Percentiles rank a stretch among this genome's conserved stretches.
phyloP scores from a whole-genome alignment of 2,888 invertebrate species.

The Camptogramma bilineatum region DNA sequence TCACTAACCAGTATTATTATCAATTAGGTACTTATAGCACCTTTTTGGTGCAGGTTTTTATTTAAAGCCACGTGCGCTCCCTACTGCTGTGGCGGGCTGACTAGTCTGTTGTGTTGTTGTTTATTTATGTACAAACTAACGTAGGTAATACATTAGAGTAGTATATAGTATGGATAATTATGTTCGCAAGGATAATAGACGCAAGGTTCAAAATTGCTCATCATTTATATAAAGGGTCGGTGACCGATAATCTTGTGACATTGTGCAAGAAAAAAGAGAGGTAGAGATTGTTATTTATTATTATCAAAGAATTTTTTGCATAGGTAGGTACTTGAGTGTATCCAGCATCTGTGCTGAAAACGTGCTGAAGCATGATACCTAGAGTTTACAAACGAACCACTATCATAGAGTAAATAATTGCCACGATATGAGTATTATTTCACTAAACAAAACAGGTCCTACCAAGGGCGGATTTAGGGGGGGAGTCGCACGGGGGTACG shows the following conservation, averaged over 20 bases:
- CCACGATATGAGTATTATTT: no score
- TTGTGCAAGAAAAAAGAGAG: no score
- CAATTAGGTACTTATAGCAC: constrained; percentile 2
- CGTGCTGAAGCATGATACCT: no score
- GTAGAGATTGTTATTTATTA: no score
- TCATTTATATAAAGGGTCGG: constrained; percentile 19
- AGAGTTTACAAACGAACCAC: no score
- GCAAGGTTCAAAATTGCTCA: constrained; percentile 30
- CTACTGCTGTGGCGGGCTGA: constrained; percentile 19
- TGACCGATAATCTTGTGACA: constrained; percentile 22
- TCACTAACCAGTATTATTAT: constrained; percentile 21
- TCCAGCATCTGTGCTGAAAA: no score
- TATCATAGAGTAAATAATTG: no score
- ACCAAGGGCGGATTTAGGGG: no score
- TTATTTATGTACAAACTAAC: constrained; percentile 27
- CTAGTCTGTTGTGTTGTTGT: constrained; percentile 20
- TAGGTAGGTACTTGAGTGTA: no score
- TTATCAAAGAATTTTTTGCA: no score
- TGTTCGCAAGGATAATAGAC: constrained; percentile 32
- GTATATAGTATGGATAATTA: constrained; percentile 27
- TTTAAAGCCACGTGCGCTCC: constrained; percentile 25
- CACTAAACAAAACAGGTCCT: no score
- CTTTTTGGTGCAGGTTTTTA: constrained; percentile 13
- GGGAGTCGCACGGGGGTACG: no score
- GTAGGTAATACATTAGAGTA: neutral